Evolutionary conservation across 2,797 vertebrate species (phyloP).

Genomic region (Scyliorhinus canicula): DNA sequence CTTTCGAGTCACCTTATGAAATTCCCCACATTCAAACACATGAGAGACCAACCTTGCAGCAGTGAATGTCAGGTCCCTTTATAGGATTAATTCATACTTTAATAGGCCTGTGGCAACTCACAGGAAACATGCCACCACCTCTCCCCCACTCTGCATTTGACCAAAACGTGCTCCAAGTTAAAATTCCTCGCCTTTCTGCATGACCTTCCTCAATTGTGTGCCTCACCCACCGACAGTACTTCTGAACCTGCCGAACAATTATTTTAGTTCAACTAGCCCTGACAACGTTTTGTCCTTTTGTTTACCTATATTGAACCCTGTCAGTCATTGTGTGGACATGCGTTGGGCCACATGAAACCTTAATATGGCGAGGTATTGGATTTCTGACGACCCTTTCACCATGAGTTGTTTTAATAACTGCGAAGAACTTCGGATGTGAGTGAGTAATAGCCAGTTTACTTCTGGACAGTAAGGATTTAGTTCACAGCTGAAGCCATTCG

Average conservation of each 20-base stretch:
- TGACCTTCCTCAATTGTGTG: background rate
- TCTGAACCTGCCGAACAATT: background rate
- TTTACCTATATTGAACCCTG: background rate
- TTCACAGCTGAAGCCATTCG: background rate
- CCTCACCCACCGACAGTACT: background rate
- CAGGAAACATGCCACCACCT: too few relatives aligned
- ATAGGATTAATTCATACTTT: too few relatives aligned
- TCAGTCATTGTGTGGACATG: background rate
- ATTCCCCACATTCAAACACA: too few relatives aligned
- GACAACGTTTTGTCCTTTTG: background rate
- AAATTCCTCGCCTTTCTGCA: background rate
- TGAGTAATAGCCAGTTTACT: background rate
- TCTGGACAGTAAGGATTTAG: background rate
- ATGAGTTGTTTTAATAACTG: background rate
- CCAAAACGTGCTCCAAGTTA: background rate
- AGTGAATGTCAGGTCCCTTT: too few relatives aligned
- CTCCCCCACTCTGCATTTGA: too few relatives aligned
- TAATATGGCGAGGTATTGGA: background rate
- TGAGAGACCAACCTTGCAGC: too few relatives aligned
- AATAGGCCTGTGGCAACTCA: too few relatives aligned
- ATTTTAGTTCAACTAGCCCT: background rate
- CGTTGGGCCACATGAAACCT: background rate
- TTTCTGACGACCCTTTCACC: background rate
- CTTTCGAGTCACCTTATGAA: too few relatives aligned
- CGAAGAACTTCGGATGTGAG: background rate